Evolutionary conservation across 2,888 invertebrate genomes (phyloP).

Genomic region (Drosophila merina): DNA sequence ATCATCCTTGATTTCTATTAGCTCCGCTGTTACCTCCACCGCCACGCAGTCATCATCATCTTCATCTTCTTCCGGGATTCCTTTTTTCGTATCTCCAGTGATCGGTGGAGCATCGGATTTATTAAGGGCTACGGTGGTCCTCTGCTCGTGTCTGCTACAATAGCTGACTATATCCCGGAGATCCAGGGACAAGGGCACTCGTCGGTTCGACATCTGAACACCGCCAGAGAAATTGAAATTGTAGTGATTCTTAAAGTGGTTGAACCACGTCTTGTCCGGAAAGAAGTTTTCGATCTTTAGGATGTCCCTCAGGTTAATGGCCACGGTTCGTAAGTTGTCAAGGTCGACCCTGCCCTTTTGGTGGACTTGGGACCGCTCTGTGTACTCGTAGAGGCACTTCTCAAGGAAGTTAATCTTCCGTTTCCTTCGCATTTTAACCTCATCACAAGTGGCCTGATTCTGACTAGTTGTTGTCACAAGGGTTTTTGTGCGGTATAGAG

Average conservation of each 20-base stretch:
- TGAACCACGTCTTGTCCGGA: conserved; percentile 75
- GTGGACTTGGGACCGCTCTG: conserved; percentile 78
- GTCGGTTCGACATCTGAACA: conserved; percentile 46
- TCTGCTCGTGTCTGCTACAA: conserved; percentile 73
- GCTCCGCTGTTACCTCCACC: conserved; percentile 49
- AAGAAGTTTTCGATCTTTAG: conserved; percentile 79
- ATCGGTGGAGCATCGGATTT: not conserved
- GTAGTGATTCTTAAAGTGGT: conserved; percentile 68
- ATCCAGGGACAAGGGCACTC: conserved; percentile 75
- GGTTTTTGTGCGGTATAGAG: conserved; percentile 67
- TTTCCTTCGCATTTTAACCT: conserved; percentile 69
- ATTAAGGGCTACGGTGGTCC: not conserved
- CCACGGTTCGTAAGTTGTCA: conserved; percentile 65
- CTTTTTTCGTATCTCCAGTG: not conserved
- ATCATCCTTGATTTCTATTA: conserved; percentile 59
- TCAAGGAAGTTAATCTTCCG: conserved; percentile 80
- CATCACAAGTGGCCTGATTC: conserved; percentile 70
- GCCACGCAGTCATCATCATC: conserved; percentile 46
- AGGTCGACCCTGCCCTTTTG: conserved; percentile 67
- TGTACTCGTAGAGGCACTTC: conserved; percentile 79
- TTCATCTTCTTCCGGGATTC: conserved; percentile 20
- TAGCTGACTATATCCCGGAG: conserved; percentile 80
- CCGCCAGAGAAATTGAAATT: conserved; percentile 65
- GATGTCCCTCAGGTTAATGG: conserved; percentile 72
- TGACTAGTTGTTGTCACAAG: conserved; percentile 56